Evolutionary conservation across 2,113 vertebrate species (phyloP).

Genomic region (Haemorhous mexicanus): DNA sequence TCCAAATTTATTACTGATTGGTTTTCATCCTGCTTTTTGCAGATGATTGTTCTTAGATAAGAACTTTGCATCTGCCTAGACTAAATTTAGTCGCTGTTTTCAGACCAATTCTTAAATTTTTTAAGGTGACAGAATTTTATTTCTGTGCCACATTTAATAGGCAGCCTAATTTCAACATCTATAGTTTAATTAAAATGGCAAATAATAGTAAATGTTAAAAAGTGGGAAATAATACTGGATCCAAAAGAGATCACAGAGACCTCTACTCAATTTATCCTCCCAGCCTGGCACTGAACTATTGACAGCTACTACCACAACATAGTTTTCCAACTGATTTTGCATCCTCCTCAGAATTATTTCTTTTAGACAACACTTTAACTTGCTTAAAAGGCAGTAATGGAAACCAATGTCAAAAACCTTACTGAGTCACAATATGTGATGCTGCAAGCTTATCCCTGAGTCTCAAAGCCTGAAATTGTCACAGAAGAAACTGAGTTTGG

Average conservation of each 20-base stretch:
- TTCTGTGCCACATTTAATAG: neutral
- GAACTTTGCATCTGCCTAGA: neutral
- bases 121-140: neutral
- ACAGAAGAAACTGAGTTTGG: neutral
- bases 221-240: neutral
- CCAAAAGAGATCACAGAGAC: neutral
- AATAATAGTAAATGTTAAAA: neutral
- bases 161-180: neutral
- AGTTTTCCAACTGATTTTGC: neutral
- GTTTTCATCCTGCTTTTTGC: neutral
- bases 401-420: neutral
- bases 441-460: neutral
- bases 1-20: neutral
- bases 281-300: neutral
- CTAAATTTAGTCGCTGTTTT: neutral
- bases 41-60: neutral
- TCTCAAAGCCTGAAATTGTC: neutral
- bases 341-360: neutral
- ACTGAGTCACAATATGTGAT: neutral
- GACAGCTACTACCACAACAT: neutral
- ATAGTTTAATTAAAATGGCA: neutral
- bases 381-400: neutral
- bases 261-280: neutral
- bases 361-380: neutral
- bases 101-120: neutral